Percentiles rank a stretch among this genome's conserved stretches.
phyloP scores from a whole-genome alignment of 2,113 vertebrate genomes.

The Oryzias woworae region DNA sequence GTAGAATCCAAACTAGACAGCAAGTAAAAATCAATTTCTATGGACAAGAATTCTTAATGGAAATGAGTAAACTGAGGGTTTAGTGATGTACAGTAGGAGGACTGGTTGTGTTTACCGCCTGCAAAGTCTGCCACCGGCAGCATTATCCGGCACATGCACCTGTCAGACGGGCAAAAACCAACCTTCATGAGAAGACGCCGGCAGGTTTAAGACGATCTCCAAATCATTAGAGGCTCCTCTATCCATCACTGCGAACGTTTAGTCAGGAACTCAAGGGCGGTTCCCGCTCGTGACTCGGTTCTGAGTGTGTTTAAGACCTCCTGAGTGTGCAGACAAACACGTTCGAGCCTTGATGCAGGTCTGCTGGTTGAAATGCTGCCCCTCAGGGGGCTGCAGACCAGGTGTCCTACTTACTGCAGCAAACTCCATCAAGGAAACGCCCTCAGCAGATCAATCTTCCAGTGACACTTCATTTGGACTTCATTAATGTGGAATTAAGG shows the following conservation, averaged over 20 bases:
- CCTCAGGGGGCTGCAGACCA: conserved; percentile 70
- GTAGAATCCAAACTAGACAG: conserved; percentile 64
- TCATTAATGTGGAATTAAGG: conserved; percentile 94
- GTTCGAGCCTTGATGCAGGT: conserved; percentile 43
- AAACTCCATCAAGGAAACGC: conserved; percentile 81
- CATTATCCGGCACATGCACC: conserved; percentile 69
- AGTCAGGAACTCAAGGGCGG: conserved; percentile 31
- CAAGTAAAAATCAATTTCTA: conserved; percentile 69
- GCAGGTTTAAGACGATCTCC: conserved; percentile 51
- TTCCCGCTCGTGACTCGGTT: conserved; percentile 25
- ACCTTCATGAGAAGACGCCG: conserved; percentile 56
- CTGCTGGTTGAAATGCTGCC: conserved; percentile 60
- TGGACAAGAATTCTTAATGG: conserved; percentile 71
- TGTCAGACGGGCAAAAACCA: conserved; percentile 66
- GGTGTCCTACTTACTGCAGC: conserved; percentile 75
- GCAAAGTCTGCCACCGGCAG: conserved; percentile 72
- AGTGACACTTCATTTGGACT: conserved; percentile 95
- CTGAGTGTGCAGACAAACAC: conserved; percentile 4
- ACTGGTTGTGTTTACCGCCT: conserved; percentile 70
- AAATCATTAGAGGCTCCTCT: conserved; percentile 54
- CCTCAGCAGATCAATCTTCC: conserved; percentile 90
- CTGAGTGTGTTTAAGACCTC: conserved; percentile 34
- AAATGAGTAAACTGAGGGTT: conserved; percentile 72
- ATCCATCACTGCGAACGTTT: conserved; percentile 47
- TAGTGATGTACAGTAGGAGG: conserved; percentile 76